A percentile compares a stretch with the other conserved stretches of the same genome.
Conservation (phyloP, 2,888 invertebrate genomes). For the Ornithoptera alexandrae region DNA sequence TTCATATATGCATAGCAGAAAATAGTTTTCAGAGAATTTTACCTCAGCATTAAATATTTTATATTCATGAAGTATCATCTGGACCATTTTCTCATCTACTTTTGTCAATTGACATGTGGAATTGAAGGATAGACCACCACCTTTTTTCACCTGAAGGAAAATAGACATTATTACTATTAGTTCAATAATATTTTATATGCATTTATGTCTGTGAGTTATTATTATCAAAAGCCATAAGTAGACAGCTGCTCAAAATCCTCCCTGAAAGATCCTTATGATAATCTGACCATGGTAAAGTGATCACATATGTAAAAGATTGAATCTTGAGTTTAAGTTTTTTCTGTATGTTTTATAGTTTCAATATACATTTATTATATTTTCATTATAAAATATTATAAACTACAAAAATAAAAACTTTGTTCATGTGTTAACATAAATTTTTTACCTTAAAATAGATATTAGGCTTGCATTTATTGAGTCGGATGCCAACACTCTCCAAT, state of each 20-base stretch:
- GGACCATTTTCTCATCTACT: slow-evolving; percentile 97
- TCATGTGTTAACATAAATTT: slow-evolving; percentile 78
- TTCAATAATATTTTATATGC: no score
- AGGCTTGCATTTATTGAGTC: slow-evolving; percentile 96
- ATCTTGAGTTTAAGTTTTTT: no score
- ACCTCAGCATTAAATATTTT: slow-evolving; percentile 97
- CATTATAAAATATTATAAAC: slow-evolving; percentile 94
- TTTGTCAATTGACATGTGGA: slow-evolving; percentile 95
- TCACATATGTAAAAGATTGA: no score
- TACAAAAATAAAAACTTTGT: slow-evolving; percentile 81
- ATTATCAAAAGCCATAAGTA: no score
- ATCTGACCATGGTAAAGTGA: no score
- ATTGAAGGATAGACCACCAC: slow-evolving; percentile 97
- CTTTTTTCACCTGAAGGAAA: slow-evolving; percentile 88
- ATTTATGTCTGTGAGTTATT: no score
- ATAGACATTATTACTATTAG: not conserved
- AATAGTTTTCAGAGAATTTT: slow-evolving; percentile 5
- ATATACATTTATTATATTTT: slow-evolving; percentile 68
- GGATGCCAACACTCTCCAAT: slow-evolving; percentile 97
- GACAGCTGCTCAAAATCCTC: no score
- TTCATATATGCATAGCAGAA: no score
- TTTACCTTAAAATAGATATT: slow-evolving; percentile 98
- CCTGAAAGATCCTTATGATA: no score
- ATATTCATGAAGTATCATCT: slow-evolving; percentile 98
- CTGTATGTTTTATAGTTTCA: no score